Base-by-base conservation (phyloP, 1,140 invertebrate species). In the Lucilia cuprina region DNA sequence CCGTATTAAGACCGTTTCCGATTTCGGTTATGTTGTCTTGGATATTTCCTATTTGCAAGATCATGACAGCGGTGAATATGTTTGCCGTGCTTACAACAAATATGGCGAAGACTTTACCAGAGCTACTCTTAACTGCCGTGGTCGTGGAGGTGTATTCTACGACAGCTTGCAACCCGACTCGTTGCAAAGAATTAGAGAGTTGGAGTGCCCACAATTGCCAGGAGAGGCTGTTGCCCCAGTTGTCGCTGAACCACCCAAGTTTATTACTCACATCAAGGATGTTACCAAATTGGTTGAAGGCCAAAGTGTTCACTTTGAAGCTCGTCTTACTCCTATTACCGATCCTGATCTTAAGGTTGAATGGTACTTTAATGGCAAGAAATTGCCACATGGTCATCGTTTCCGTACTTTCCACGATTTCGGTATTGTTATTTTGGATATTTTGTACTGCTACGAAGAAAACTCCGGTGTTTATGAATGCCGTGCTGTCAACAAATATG, bases 341-440 rank as follows among this genome's bases (percentile, higher is more conserved):
- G 98, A 99, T 93, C 97, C 98, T 21, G 96, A 98, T 87, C 93
- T 99, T 83, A 95, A 95, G 87, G 97, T 99, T 9, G 97, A 98
- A 91, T 99, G 97, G 97, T 98, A 96, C 88, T 98, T 96, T 88
- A 97, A 99, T 91, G 97, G 97, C 82, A 96, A 97, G 91, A 97
- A 97, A 90, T 92, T 98, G 85, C 96, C 96, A 0, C 95, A 96
- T 91, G 98, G 98, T 34, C 97, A 99, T 92, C 95, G 98, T 84
- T 99, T 98, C 90, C 94, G 97, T 86, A 98, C 97, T 75, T 98
- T 98, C 95, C 97, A 99, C 90, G 98, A 99, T 90, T 99, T 99
- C 92, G 98, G 96, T 84, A 98, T 98, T 89, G 98, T 99, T 47
- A 98, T 98, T 87, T 93, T 99, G 84, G 98, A 99, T 88, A 98